Conservation (phyloP, 2,797 vertebrate genomes). For the Tauraco hartlaubi region DNA sequence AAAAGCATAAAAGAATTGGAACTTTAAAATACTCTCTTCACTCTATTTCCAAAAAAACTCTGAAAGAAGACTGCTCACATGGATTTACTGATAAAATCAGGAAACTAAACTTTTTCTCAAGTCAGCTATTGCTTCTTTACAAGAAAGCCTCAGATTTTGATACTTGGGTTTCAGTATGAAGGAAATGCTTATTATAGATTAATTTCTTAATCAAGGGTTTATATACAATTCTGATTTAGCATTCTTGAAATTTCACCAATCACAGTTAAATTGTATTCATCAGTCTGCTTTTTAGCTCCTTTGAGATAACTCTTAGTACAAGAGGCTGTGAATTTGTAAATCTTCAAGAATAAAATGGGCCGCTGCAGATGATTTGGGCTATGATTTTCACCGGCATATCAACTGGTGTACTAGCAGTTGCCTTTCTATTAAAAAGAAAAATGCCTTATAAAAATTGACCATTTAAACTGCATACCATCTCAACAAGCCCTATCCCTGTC, state of each 20-base stretch:
- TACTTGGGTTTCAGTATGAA: conserved; percentile 12
- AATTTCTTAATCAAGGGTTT: conserved; percentile 68
- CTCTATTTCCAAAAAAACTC: background rate
- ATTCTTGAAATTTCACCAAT: conserved; percentile 49
- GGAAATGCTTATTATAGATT: conserved; percentile 45
- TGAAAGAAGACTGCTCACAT: background rate
- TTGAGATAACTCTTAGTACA: conserved; percentile 11
- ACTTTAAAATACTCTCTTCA: background rate
- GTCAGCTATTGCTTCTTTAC: conserved; percentile 23
- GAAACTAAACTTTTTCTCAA: conserved; percentile 28
- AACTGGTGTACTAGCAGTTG: background rate
- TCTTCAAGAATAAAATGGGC: background rate
- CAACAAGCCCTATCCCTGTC: background rate
- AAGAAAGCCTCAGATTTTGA: conserved; percentile 28
- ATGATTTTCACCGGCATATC: background rate
- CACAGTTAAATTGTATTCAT: conserved; percentile 49
- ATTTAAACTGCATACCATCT: background rate
- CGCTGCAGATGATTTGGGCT: background rate
- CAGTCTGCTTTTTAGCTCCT: conserved; percentile 9
- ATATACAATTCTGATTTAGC: conserved; percentile 55
- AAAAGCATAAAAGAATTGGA: background rate
- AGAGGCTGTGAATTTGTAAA: conserved; percentile 15
- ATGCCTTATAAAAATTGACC: background rate
- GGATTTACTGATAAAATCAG: conserved; percentile 30
- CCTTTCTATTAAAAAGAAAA: background rate